Base-by-base conservation (phyloP, 2,797 vertebrate species). In the Liasis olivaceus region DNA sequence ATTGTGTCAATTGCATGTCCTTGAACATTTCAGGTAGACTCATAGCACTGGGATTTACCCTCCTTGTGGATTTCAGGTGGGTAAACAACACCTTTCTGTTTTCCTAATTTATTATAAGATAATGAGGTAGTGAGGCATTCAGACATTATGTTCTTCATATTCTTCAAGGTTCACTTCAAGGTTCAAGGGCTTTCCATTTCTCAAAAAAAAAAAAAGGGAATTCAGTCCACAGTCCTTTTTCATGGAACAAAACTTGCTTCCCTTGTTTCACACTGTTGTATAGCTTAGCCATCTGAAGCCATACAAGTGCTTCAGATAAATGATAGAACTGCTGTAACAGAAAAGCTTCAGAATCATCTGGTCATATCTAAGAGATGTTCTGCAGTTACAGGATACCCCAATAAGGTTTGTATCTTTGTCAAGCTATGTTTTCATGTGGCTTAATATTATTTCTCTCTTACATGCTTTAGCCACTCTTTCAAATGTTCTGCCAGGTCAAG, bases 21-120 rank as follows among this genome's bases (percentile, higher is more conserved):
- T 98, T 98, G 98, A 98, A 98, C 96, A 96, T 96, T 97, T 97
- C 98, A 98, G 98, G 98, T 98, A 96, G 95, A 95, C 97, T 93
- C 31, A 93, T 93, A 93, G 92, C 96, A 89, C 94, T 95, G 96
- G 95, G 95, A 97, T 96, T 96, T 97, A 94, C 95, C 95, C 81
- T 95, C 95, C 96, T 96, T 96, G 93, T 95, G 95, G 95, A 95
- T 93, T 96, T 97, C 95, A 96, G 94, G 96, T 96, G 66, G 93
- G 89, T 92, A 90, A 95, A 95, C 93, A 94, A 94, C 95, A 86
- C 92, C 92, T 95, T 64, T 59, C 94, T 47, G 88, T 28, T 96
- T 96, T 95, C 90, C 90, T 95, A 94, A 97, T 96, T 96, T 96
- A 95, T 96, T 95, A 92, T 5, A 26, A 69, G 87, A 89, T 90